Base-by-base conservation (phyloP, 2,888 invertebrate genomes). In the Sialis fuliginosa region DNA sequence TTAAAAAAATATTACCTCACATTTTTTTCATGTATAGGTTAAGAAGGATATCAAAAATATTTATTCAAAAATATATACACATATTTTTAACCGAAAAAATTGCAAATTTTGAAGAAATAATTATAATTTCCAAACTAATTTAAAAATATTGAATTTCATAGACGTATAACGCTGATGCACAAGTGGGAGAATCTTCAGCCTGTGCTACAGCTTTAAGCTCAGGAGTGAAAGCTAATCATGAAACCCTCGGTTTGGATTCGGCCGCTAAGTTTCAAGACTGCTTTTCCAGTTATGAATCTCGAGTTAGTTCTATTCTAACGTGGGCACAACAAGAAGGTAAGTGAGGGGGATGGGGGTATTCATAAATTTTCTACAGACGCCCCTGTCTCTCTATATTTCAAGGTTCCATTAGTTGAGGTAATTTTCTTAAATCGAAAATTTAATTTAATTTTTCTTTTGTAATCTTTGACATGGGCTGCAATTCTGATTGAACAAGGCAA, bases 151-250 rank as follows among this genome's bases (percentile, higher is more conserved):
- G 4, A 22, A 22, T 22, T 49, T 54, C 52, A 12, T 67, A 81
- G 81, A 82, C 81, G 0, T 82, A 82, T 65, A 80, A 79, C 61
- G 68, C 75, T 51, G 79, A 83, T 55, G 75, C 77, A 1, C 81
- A 81, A 61, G 77, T 79, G 0, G 76, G 82, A 0, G 82, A 82
- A 56, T 81, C 81, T 0, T 81, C 81, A 1, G 81, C 78, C 0
- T 81, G 82, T 48, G 81, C 80, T 0, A 82, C 81, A 0, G 81
- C 81, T 1, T 69, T 78, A 10, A 66, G 80, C 1, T 77, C 78
- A 49, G 81, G 81, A 0, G 79, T 81, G 7, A 81, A 81, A 60
- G 75, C 79, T 1, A 72, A 79, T 51, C 75, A 74, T 52, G 79
- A 79, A 55, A 77, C 77, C 0, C 61, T 79, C 12, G 80, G 80